Base-by-base conservation (phyloP, 2,888 invertebrate genomes). In the Dioctria rufipes region DNA sequence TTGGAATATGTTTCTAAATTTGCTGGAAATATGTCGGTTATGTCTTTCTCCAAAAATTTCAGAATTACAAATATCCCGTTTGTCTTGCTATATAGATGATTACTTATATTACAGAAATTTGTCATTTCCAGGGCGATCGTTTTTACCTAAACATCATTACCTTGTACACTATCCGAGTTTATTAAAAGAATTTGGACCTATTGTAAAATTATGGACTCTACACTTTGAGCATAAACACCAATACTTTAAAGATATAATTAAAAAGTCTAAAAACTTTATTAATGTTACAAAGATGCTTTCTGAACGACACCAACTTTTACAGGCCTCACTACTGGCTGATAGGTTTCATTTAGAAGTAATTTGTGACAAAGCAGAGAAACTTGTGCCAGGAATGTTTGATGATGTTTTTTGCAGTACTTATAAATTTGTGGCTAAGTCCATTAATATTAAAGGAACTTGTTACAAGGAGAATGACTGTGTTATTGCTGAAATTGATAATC, bases 111-210 rank as follows among this genome's bases (percentile, higher is more conserved):
- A 78, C 60, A 67, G 83, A 42, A 79, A 25, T 63, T 51, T 80
- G 60, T 66, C 77, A 13, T 80, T 83, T 73, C 80, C 81, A 8
- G 43, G 77, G 54, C 40, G 66, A 37, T 69, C 67, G 8, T 61
- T 82, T 61, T 80, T 81, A 8, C 81, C 81, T 51, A 82, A 82
- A 75, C 82, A 82, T 80, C 81, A 83, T 77, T 83, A 81, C 42
- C 78, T 82, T 51, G 54, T 66, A 13, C 82, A 83, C 60, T 82
- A 83, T 73, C 81, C 83, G 39, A 65, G 67, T 11, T 66, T 80
- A 42, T 81, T 82, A 67, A 80, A 60, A 60, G 42, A 80, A 73
- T 81, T 82, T 80, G 83, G 82, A 25, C 81, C 83, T 37, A 77
- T 83, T 42, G 49, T 39, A 3, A 6, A 63, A 39, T 63, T 63